Evolutionary conservation across 2,797 vertebrate genomes (phyloP).

Genomic region (Gouania willdenowi): DNA sequence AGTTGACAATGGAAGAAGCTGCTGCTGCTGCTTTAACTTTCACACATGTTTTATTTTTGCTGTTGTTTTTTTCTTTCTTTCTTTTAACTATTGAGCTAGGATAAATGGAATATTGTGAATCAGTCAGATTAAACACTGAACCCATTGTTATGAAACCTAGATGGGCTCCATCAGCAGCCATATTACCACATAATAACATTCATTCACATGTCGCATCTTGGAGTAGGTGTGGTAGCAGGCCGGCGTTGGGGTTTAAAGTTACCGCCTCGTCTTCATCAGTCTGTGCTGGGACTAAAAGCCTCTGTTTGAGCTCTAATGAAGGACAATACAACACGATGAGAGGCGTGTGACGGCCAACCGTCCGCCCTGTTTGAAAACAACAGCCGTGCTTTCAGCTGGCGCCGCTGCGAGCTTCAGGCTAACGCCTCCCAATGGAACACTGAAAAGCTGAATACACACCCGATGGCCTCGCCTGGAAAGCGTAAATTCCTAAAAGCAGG

Average conservation of each 20-base stretch:
- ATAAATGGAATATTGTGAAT: too few species aligned
- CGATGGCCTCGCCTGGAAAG: conserved; percentile 24
- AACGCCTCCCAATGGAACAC: background rate
- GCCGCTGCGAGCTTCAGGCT: conserved; percentile 2
- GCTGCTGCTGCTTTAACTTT: too few species aligned
- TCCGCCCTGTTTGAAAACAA: conserved; percentile 15
- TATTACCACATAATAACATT: too few species aligned
- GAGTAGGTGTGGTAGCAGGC: conserved; percentile 43
- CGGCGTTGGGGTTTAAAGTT: background rate
- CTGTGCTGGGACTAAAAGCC: too few species aligned
- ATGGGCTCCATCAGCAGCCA: too few species aligned
- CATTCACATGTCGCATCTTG: background rate
- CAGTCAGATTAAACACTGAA: too few species aligned
- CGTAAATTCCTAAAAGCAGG: background rate
- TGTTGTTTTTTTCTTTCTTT: too few species aligned
- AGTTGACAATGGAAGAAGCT: conserved; percentile 5
- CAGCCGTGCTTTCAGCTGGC: background rate
- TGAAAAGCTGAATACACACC: conserved; percentile 40
- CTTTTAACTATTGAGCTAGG: too few species aligned
- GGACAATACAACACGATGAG: background rate
- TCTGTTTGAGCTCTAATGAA: background rate
- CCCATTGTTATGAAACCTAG: too few species aligned
- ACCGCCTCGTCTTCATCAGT: rapidly evolving
- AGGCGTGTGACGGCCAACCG: background rate
- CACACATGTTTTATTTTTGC: too few species aligned